Percentiles rank a stretch among this genome's conserved stretches.
Evolutionary conservation across 2,888 invertebrate species (phyloP).

Genomic region (Margaritifera margaritifera): DNA sequence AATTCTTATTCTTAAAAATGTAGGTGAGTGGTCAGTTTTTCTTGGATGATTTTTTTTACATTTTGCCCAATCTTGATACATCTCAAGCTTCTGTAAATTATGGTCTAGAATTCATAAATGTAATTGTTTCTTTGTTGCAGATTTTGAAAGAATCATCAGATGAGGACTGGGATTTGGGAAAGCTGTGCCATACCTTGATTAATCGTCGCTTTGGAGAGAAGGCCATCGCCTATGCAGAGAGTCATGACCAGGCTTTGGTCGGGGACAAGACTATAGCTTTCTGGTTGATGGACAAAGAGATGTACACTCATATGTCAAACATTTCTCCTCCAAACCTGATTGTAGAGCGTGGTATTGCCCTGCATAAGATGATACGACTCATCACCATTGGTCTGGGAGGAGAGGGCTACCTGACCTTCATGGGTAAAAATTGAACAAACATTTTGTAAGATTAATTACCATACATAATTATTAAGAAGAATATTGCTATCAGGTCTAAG

Average conservation of each 20-base stretch:
- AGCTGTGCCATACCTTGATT: slow-evolving; percentile 92
- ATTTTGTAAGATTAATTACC: too few relatives aligned
- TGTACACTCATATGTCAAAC: slow-evolving; percentile 96
- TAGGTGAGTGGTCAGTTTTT: too few relatives aligned
- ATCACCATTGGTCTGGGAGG: slow-evolving; percentile 95
- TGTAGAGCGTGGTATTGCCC: slow-evolving; percentile 92
- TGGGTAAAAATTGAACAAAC: slow-evolving; percentile 78
- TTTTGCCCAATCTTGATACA: too few relatives aligned
- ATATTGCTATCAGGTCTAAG: too few relatives aligned
- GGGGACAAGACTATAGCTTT: slow-evolving; percentile 99
- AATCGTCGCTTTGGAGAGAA: slow-evolving; percentile 97
- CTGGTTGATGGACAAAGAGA: slow-evolving; percentile 99
- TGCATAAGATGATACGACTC: slow-evolving; percentile 97
- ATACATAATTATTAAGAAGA: too few relatives aligned
- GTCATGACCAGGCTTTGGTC: slow-evolving; percentile 90
- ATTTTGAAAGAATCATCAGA: slow-evolving; percentile 78
- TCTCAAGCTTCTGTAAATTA: too few relatives aligned
- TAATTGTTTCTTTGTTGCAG: slow-evolving; percentile 38
- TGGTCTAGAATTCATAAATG: too few relatives aligned
- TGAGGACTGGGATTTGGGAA: slow-evolving; percentile 94
- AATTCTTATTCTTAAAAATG: too few relatives aligned
- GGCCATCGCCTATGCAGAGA: slow-evolving; percentile 97
- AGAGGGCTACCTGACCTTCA: slow-evolving; percentile 99
- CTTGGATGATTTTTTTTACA: too few relatives aligned
- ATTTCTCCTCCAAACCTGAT: slow-evolving; percentile 74